Evolutionary conservation across 2,113 vertebrate genomes (phyloP).

Genomic region (Bucco capensis): DNA sequence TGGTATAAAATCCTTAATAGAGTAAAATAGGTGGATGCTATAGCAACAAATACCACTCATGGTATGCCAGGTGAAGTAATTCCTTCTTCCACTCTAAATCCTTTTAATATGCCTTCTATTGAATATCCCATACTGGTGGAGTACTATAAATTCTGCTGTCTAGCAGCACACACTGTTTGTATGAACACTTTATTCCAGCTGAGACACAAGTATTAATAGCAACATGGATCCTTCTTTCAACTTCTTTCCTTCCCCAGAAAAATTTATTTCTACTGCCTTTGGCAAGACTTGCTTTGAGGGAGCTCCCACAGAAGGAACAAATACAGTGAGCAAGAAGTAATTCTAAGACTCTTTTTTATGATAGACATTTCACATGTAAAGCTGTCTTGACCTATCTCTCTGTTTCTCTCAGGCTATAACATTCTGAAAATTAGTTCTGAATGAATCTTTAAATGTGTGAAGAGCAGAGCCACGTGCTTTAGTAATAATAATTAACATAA

Average conservation of each 20-base stretch:
- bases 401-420: conserved; percentile 46
- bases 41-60: background rate
- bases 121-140: conserved; percentile 55
- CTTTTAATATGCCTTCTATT: conserved; percentile 50
- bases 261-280: conserved; percentile 60
- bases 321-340: conserved; percentile 18
- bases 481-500: conserved; percentile 53
- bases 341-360: conserved; percentile 45
- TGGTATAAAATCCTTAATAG: conserved; percentile 38
- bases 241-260: background rate
- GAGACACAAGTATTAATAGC: conserved; percentile 49
- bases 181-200: conserved; percentile 48
- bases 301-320: conserved; percentile 19
- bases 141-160: conserved; percentile 54
- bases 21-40: conserved; percentile 30
- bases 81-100: conserved; percentile 50
- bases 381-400: conserved; percentile 42
- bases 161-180: conserved; percentile 23
- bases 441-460: conserved; percentile 51
- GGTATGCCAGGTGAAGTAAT: conserved; percentile 50
- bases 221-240: conserved; percentile 33
- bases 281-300: conserved; percentile 21
- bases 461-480: background rate
- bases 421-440: conserved; percentile 55
- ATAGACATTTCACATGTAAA: conserved; percentile 35